These are phyloP conservation scores for Cheilosia scutellata DNA, from an alignment of 2,888 invertebrate species.

Conservation along the genomic window DNA sequence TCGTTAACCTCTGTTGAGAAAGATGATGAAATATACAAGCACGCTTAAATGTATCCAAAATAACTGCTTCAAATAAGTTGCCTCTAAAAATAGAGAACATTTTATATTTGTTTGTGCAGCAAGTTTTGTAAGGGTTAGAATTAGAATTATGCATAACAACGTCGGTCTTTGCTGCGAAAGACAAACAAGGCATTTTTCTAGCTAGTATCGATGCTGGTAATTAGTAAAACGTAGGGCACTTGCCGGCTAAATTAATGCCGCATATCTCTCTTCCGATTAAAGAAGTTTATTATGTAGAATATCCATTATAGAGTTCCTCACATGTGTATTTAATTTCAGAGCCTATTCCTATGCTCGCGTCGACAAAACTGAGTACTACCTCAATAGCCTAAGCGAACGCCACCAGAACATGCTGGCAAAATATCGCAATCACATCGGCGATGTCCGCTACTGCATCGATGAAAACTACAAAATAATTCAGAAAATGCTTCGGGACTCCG, in stretches of 20 bases:
- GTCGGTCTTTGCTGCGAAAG: not conserved
- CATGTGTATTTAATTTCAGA: slow-evolving; percentile 84
- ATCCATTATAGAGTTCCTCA: no score
- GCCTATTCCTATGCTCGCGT: slow-evolving; percentile 90
- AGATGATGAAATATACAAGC: slow-evolving; percentile 46
- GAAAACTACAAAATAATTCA: slow-evolving; percentile 85
- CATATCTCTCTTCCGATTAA: no score
- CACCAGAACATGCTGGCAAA: slow-evolving; percentile 91
- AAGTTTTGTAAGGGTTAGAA: not conserved
- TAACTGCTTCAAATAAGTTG: no score
- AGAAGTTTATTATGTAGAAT: no score
- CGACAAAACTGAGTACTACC: slow-evolving; percentile 90
- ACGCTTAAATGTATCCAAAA: not conserved
- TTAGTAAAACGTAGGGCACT: no score
- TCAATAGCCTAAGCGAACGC: slow-evolving; percentile 88
- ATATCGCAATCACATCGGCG: slow-evolving; percentile 90
- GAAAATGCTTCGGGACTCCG: slow-evolving; percentile 84
- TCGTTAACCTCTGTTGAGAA: slow-evolving; percentile 48
- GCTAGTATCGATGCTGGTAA: no score
- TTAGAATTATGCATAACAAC: slow-evolving; percentile 20
- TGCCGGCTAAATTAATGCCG: no score
- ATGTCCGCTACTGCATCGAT: slow-evolving; percentile 91
- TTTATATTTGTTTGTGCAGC: slow-evolving; percentile 16
- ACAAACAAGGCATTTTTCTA: not conserved
- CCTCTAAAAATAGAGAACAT: slow-evolving; percentile 45